phyloP scores from a whole-genome alignment of 1,140 invertebrate species.

The Drosophila kanapiae region DNA sequence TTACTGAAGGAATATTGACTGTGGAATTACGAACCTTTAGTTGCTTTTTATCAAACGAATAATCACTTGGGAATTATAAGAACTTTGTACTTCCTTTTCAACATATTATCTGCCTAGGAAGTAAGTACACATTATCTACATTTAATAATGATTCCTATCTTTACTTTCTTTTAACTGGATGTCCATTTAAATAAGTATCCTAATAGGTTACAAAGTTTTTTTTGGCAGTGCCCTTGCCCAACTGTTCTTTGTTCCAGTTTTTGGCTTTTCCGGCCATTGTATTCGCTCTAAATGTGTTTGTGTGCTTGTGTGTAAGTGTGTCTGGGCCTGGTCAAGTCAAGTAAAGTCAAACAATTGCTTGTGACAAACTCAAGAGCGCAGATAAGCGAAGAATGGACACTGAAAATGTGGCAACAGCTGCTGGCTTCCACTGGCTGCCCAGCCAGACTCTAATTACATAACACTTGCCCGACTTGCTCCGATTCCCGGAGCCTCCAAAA shows the following conservation, averaged over 20 bases:
- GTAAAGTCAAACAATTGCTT: constrained; percentile 74
- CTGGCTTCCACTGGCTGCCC: neutral
- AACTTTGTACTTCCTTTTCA: no score
- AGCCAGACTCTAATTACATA: constrained; percentile 28
- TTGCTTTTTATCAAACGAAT: no score
- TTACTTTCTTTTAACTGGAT: no score
- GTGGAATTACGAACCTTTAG: no score
- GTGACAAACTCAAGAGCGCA: constrained; percentile 75
- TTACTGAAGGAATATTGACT: no score
- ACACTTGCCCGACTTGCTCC: constrained; percentile 18
- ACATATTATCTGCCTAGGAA: no score
- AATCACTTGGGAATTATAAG: no score
- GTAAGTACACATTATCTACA: no score
- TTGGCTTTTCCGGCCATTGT: constrained; percentile 34
- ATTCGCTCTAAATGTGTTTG: neutral
- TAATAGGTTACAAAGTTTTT: neutral
- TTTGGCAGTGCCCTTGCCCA: constrained; percentile 30
- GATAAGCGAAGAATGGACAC: constrained; percentile 65
- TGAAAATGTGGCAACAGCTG: constrained; percentile 29
- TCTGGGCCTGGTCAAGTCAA: constrained; percentile 32
- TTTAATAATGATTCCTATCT: no score
- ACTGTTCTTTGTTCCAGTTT: constrained; percentile 57
- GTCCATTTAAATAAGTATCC: neutral
- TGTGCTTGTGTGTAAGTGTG: constrained; percentile 3
- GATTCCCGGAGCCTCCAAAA: neutral